phyloP scores from a whole-genome alignment of 2,113 vertebrate genomes.

The Chaenogobius annularis region DNA sequence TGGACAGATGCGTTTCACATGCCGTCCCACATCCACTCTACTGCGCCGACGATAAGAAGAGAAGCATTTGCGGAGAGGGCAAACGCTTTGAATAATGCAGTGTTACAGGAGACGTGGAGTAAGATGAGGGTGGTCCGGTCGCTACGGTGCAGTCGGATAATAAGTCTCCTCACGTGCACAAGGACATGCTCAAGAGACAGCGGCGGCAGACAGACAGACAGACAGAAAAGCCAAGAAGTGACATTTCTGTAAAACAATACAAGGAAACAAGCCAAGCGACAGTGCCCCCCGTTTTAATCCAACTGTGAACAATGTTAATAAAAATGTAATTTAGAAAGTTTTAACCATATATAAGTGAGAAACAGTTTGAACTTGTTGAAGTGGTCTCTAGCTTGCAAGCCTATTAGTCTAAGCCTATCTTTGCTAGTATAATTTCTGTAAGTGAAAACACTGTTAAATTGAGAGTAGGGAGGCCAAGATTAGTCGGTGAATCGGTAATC shows the following conservation, averaged over 20 bases:
- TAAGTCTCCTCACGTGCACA: conserved; percentile 46
- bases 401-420: no score
- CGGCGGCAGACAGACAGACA: conserved; percentile 1
- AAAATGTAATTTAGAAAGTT: neutral
- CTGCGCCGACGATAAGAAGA: neutral
- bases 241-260: neutral
- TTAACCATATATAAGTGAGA: neutral
- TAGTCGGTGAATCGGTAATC: no score
- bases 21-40: neutral
- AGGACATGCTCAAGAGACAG: conserved; percentile 34
- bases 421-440: no score
- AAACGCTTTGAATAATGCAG: conserved; percentile 40
- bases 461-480: no score
- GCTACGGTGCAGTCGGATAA: conserved; percentile 18
- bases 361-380: no score
- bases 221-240: neutral
- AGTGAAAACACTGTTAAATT: no score
- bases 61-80: conserved; percentile 4
- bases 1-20: neutral
- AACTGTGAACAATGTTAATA: neutral
- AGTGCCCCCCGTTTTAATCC: neutral
- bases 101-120: conserved; percentile 16
- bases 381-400: no score
- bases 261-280: neutral
- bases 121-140: conserved; percentile 3